Evolutionary conservation across 2,113 vertebrate species (phyloP).

Genomic region (Urocitellus parryii): DNA sequence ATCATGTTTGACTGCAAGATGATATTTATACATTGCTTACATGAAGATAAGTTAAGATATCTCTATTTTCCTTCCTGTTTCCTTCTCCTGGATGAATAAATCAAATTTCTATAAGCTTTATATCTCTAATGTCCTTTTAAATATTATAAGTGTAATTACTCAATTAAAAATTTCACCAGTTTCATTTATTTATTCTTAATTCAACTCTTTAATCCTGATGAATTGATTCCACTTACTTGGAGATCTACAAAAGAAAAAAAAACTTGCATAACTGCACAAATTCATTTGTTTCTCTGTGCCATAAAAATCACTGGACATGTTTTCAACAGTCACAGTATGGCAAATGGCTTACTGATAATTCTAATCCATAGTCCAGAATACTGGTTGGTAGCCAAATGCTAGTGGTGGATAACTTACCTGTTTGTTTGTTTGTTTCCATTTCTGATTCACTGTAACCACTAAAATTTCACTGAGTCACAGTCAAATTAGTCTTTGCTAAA

Average conservation of each 20-base stretch:
- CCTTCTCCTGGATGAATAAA: slow-evolving; percentile 8
- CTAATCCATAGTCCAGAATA: background rate
- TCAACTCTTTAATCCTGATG: slow-evolving; percentile 25
- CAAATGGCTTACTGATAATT: background rate
- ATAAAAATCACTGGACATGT: slow-evolving; percentile 1
- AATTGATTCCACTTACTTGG: slow-evolving; percentile 52
- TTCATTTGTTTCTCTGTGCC: slow-evolving; percentile 36
- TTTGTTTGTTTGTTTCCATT: background rate
- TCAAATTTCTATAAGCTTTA: slow-evolving; percentile 45
- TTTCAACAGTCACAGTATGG: background rate
- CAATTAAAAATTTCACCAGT: slow-evolving; percentile 23
- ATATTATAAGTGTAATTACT: slow-evolving; percentile 8
- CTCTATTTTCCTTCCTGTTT: slow-evolving; percentile 35
- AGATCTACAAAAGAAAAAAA: background rate
- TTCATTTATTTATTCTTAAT: slow-evolving; percentile 39
- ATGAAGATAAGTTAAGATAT: slow-evolving; percentile 48
- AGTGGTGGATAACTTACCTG: background rate
- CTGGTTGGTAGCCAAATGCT: background rate
- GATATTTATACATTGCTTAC: background rate
- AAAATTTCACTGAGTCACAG: slow-evolving; percentile 31
- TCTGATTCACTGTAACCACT: background rate
- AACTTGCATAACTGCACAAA: background rate
- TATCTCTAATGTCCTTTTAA: slow-evolving; percentile 15
- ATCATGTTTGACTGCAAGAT: background rate
- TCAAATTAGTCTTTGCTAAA: slow-evolving; percentile 53